Evolutionary conservation across 2,797 vertebrate genomes (phyloP).

Genomic region (Nasua narica): DNA sequence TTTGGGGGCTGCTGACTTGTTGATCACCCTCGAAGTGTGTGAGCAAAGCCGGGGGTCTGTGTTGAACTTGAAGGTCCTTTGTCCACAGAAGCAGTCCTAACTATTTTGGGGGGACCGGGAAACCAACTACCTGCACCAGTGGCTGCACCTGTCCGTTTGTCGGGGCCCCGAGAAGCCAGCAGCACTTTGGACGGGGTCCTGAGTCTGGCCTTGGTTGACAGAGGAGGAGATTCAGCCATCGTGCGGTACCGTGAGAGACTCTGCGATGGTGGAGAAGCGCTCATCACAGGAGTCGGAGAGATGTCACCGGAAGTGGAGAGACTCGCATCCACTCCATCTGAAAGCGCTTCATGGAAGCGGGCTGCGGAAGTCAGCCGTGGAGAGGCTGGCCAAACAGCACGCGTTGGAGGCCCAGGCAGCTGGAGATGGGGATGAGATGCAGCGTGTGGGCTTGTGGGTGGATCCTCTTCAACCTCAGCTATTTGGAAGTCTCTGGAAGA

Average conservation of each 20-base stretch:
- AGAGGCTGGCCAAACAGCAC: background rate
- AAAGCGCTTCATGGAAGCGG: conserved; percentile 45
- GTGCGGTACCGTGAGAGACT: background rate
- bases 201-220: conserved; percentile 14
- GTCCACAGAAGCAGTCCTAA: background rate
- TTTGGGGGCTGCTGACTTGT: conserved; percentile 35
- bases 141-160: conserved; percentile 61
- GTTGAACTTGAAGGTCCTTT: conserved; percentile 54
- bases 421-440: background rate
- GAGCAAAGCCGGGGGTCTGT: conserved; percentile 2
- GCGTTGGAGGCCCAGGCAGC: background rate
- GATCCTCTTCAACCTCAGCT: conserved; percentile 18
- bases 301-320: background rate
- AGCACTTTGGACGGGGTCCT: background rate
- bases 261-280: conserved; percentile 33
- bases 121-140: conserved; percentile 54
- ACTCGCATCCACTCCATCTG: conserved; percentile 25
- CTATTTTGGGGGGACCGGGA: background rate
- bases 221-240: conserved; percentile 31
- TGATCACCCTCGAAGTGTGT: background rate
- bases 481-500: background rate
- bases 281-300: background rate
- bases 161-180: conserved; percentile 59
- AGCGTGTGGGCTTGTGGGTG: background rate
- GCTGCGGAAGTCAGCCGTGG: background rate